These are phyloP conservation scores for Palythoa grandiflora DNA, from an alignment of 92 coral and sea anemone genomes.

Conservation along the genomic window DNA sequence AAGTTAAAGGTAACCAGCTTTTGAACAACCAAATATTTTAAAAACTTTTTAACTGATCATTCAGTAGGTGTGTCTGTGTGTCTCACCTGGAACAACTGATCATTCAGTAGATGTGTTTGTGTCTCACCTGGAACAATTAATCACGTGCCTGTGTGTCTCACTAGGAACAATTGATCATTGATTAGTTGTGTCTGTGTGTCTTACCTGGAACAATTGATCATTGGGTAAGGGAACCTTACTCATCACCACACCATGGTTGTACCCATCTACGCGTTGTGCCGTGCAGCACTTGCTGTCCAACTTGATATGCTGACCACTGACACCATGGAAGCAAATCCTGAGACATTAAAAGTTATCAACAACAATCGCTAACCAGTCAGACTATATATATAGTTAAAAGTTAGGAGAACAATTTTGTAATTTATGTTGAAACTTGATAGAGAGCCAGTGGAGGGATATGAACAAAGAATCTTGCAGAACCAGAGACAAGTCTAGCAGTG, in stretches of 20 bases:
- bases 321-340: constrained; percentile 80
- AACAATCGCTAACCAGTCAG: neutral
- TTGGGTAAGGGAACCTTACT: constrained; percentile 83
- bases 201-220: constrained; percentile 91
- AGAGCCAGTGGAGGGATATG: too few relatives aligned
- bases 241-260: constrained; percentile 92
- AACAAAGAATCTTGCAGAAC: too few relatives aligned
- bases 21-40: too few relatives aligned
- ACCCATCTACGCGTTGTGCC: constrained; percentile 90
- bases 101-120: constrained; percentile 53
- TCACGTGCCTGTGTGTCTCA: neutral
- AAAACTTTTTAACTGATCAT: neutral
- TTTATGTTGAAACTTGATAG: too few relatives aligned
- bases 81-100: constrained; percentile 92
- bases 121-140: neutral
- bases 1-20: too few relatives aligned
- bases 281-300: constrained; percentile 86
- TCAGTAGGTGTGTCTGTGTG: neutral
- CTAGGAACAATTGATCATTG: constrained; percentile 28
- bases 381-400: too few relatives aligned
- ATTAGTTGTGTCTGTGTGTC: neutral
- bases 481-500: too few relatives aligned
- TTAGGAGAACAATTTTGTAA: too few relatives aligned
- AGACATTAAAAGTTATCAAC: neutral
- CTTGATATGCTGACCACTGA: constrained; percentile 90